These are phyloP conservation scores for Oceanodroma leucorhoa DNA, from an alignment of 2,797 vertebrate species.

Conservation along the genomic window DNA sequence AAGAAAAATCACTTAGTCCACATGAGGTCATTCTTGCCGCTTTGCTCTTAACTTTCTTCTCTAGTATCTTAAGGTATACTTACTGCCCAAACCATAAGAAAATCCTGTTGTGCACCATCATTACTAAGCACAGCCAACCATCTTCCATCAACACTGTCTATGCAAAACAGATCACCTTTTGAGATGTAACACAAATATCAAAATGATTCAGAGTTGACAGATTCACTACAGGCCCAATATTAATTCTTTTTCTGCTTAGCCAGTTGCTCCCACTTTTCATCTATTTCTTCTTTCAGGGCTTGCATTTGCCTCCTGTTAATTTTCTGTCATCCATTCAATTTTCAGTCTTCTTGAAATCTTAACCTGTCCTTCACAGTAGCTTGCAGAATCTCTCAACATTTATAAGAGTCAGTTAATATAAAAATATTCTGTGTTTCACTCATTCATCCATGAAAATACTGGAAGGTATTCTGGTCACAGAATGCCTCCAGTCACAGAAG, in stretches of 20 bases:
- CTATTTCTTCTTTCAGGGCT: neutral
- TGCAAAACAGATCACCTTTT: too few relatives aligned
- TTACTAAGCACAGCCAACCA: neutral
- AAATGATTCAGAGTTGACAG: neutral
- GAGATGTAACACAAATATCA: neutral
- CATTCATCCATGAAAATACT: neutral
- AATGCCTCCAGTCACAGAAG: neutral
- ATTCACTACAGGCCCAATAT: neutral
- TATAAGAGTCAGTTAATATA: neutral
- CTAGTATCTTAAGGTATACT: neutral
- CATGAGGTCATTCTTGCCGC: neutral
- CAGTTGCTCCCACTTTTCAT: neutral
- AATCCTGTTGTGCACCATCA: neutral
- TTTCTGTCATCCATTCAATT: neutral
- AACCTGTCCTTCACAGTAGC: neutral
- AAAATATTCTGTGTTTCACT: neutral
- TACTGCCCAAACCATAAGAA: neutral
- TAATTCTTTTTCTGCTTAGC: neutral
- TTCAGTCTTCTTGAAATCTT: neutral
- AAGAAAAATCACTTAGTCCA: neutral
- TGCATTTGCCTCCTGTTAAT: neutral
- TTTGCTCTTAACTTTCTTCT: neutral
- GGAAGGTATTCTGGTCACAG: neutral
- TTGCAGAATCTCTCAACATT: neutral
- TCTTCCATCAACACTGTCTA: neutral